These are phyloP conservation scores for Callyntrura sp. DNA, from an alignment of 2,888 invertebrate species.

Conservation along the genomic window DNA sequence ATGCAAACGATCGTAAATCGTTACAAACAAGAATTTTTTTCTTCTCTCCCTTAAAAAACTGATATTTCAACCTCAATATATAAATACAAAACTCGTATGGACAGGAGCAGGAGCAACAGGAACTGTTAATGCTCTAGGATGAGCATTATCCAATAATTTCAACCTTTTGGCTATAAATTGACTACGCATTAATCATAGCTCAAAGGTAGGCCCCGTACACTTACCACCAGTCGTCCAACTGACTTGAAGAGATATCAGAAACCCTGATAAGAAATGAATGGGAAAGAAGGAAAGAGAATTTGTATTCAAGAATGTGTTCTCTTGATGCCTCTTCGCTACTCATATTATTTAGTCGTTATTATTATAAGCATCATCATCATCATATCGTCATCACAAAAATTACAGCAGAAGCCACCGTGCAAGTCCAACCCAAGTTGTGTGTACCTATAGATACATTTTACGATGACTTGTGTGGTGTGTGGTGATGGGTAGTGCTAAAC, in stretches of 20 bases:
- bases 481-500: constrained; percentile 39
- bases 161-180: constrained; percentile 78
- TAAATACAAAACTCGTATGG: constrained; percentile 41
- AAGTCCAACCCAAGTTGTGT: constrained; percentile 45
- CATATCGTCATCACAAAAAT: constrained; percentile 66
- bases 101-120: constrained; percentile 47
- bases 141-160: constrained; percentile 72
- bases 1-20: constrained; percentile 76
- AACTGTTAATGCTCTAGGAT: constrained; percentile 60
- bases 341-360: constrained; percentile 60
- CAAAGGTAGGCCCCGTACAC: constrained; percentile 71
- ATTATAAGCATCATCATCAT: constrained; percentile 50
- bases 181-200: constrained; percentile 77
- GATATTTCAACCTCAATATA: constrained; percentile 59
- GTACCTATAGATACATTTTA: not conserved
- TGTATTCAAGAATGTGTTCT: constrained; percentile 64
- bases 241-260: constrained; percentile 14
- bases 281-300: constrained; percentile 47
- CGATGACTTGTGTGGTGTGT: constrained; percentile 16
- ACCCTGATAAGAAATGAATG: constrained; percentile 49
- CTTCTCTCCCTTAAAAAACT: constrained; percentile 27
- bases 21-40: constrained; percentile 27
- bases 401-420: constrained; percentile 76
- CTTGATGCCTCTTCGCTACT: constrained; percentile 30
- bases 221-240: constrained; percentile 52